Conservation (phyloP, 2,797 vertebrate species). For the Brachyalestes nurse region DNA sequence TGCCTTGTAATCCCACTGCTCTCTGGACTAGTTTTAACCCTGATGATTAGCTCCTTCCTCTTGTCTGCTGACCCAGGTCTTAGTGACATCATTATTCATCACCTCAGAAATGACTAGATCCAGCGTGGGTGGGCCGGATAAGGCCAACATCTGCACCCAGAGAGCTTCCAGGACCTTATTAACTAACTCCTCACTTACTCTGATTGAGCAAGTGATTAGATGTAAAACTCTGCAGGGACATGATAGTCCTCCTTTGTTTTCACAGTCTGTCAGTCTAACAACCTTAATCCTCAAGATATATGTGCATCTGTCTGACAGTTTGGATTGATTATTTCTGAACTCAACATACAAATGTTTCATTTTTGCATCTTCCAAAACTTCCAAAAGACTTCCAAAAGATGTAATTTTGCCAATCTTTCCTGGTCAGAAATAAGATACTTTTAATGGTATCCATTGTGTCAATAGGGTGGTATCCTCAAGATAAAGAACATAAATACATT, state of each 20-base stretch:
- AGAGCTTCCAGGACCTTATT: slow-evolving; percentile 40
- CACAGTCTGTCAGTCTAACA: neutral
- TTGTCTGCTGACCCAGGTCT: slow-evolving; percentile 38
- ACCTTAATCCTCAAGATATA: neutral
- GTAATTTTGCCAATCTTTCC: too few relatives aligned
- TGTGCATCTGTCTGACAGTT: neutral
- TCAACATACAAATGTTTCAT: too few relatives aligned
- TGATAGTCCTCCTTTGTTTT: slow-evolving; percentile 2
- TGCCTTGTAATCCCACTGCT: neutral
- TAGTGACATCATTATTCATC: slow-evolving; percentile 57
- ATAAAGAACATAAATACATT: too few relatives aligned
- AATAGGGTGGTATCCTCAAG: too few relatives aligned
- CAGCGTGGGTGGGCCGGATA: slow-evolving; percentile 54
- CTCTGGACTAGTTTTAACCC: slow-evolving; percentile 27
- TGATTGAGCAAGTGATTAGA: slow-evolving; percentile 3
- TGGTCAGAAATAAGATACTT: too few relatives aligned
- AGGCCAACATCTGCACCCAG: slow-evolving; percentile 50
- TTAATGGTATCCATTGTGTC: too few relatives aligned
- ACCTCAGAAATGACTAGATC: slow-evolving; percentile 42
- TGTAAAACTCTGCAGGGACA: neutral
- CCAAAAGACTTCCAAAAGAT: too few relatives aligned
- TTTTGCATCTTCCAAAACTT: too few relatives aligned
- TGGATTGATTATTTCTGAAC: neutral
- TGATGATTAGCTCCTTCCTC: slow-evolving; percentile 49
- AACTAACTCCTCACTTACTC: slow-evolving; percentile 6